Conservation (phyloP, 1,140 invertebrate species). For the Zophobas morio region DNA sequence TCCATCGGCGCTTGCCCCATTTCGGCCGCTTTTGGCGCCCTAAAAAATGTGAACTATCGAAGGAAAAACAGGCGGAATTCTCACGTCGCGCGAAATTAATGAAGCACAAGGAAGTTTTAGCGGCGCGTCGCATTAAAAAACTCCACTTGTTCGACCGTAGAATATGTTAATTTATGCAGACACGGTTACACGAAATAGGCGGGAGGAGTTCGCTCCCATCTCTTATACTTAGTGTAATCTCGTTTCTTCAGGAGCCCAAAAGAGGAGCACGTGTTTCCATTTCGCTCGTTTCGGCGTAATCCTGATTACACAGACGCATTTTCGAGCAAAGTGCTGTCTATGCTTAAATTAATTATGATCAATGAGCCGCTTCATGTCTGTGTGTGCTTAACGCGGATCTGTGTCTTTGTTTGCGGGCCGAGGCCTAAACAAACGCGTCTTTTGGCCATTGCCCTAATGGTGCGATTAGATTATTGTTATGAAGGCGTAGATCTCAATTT, state of each 20-base stretch:
- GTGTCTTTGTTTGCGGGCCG: not conserved
- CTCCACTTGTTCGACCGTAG: slow-evolving; percentile 9
- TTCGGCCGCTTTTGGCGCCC: not conserved
- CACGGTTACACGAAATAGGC: slow-evolving; percentile 45
- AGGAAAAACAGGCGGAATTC: not conserved
- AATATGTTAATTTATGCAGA: slow-evolving; percentile 47
- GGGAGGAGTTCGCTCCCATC: slow-evolving; percentile 29
- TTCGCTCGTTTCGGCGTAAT: slow-evolving; percentile 13
- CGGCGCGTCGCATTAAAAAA: slow-evolving; percentile 3
- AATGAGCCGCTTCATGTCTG: slow-evolving; percentile 10
- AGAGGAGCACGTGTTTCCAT: slow-evolving; percentile 46
- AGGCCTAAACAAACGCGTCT: slow-evolving; percentile 10
- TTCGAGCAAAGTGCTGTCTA: slow-evolving; percentile 3
- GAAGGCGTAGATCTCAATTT: too few species aligned
- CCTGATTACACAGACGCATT: slow-evolving; percentile 27
- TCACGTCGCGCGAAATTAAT: not conserved
- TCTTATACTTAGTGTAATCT: slow-evolving; percentile 48
- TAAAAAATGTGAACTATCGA: not conserved
- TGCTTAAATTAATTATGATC: slow-evolving; percentile 21
- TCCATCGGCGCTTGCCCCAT: not conserved
- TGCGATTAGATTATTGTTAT: not conserved
- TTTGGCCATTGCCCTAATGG: slow-evolving; percentile 6
- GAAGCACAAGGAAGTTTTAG: not conserved
- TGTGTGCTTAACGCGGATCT: not conserved
- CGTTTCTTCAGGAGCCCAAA: slow-evolving; percentile 27